Base-by-base conservation (phyloP, 2,888 invertebrate genomes). In the Eristalis arbustorum region DNA sequence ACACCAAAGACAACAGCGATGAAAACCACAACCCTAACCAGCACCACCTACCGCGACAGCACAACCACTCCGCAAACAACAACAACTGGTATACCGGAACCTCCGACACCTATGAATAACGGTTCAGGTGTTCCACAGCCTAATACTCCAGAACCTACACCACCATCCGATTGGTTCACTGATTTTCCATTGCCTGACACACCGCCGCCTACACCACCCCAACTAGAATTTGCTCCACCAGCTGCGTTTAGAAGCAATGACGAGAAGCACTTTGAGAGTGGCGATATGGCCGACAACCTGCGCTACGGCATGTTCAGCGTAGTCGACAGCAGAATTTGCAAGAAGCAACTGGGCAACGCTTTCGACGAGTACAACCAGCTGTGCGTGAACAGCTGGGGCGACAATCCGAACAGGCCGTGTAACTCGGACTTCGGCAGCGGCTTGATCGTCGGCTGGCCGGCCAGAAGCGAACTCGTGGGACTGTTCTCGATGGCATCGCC, bases 281-380 rank as follows among this genome's bases (percentile, higher is more conserved):
- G 18, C 0, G 8, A 49, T 18, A 18, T 8, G 6, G 57, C 57
- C 37, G 71, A 71, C 18, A 73, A 22, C 25, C 73, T 80, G 1
- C 74, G 59, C 34, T 80, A 80, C 34, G 74, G 74, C 1, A 80
- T 74, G 74, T 69, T 80, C 57, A 77, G 59, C 1, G 18, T 82
- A 22, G 5, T 75, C 18, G 69, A 68, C 11, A 72, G 64, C 11
- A 23, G 22, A 6, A 31, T 63, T 1, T 88, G 88, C 63, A 71
- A 84, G 64, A 28, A 25, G 5, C 2, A 14, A 4, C 71, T 79
- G 23, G 68, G 57, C 25, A 22, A 28, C 8, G 28, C 56, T 11
- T 88, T 77, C 57, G 72, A 88, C 37, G 84, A 84, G 23, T 88
- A 80, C 57, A 62, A 25, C 5, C 76, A 88, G 37, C 22, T 84